Evolutionary conservation across 2,797 vertebrate species (phyloP), one percentile per base, ranked within the genome.

Genomic region (Micrastur ruficollis): DNA sequence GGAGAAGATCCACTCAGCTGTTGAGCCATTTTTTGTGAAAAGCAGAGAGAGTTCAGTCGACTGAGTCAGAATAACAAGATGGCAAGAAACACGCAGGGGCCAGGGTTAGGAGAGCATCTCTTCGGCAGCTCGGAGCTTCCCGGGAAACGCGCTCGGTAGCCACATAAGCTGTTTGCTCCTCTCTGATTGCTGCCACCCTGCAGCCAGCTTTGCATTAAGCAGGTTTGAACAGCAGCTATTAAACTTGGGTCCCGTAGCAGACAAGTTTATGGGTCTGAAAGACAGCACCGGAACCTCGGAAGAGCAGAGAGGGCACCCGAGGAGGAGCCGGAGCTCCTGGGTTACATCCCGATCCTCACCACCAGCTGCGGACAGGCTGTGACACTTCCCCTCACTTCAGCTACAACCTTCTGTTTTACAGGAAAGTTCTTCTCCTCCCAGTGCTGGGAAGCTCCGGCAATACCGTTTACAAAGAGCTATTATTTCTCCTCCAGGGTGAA

Each of bases 131-230:
- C 1, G 0, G 12, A 46, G 88, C 44, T 66, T 17, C 59, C 21
- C 6, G 4, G 31, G 47, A 67, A n/a, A 23, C 4, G 0, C 32
- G 2, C 36, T 70, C 3, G 0, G 70, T 5, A 21, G 44, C 40
- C 59, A 22, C 36, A 2, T 2, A 19, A 52, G 23, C 32, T 10
- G 18, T 32, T 8, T 58, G 38, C 47, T 65, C 52, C 36, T 44
- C 15, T 52, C 52, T 4, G 10, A 8, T 8, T 1, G 3, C 50
- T 34, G 47, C 56, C 36, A 6, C 26, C 17, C 34, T 8, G 29
- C 27, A 31, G 36, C 32, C 66, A 71, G 75, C 71, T 62, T 58
- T 32, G 27, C 27, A 11, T 31, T 13, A 40, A 34, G 52, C 63
- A 70, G 36, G 9, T 50, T 6, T 14, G 34, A 70, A 38, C 32